Evolutionary conservation across 2,888 invertebrate species (phyloP), one percentile per base, ranked within the genome.

Genomic region (Tetramorium bicarinatum): DNA sequence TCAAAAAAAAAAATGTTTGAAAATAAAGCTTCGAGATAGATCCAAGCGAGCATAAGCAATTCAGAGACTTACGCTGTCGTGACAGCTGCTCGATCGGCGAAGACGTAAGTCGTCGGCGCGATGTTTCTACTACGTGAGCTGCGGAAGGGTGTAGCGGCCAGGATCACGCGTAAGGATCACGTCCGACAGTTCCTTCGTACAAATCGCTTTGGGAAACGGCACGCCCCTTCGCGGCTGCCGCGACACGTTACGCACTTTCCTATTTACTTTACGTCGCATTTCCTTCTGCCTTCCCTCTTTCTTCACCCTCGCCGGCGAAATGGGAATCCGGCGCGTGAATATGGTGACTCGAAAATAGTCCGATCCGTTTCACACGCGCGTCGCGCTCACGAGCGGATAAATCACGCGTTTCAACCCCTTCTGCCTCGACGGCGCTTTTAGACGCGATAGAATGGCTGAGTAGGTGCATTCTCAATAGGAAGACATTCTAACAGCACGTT

Each of bases 121-220:
- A 79, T 59, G 49, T 15, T 54, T 47, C 56, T 75, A 67, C 66
- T 82, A 44, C 87, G 83, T 83, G 85, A 69, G 85, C 64, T 47
- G 85, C 83, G 90, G 90, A 92, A 92, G 91, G 92, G 92, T 91
- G 86, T 61, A 47, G 59, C 87, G 74, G 59, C 38, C 88, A 89
- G 91, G 91, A 91, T 80, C 89, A 85, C 89, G 89, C 83, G 72
- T 89, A 91, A 93, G 93, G 93, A 94, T 94, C 94, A 94, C 94
- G 93, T 94, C 86, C 87, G 84, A 75, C 71, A 21, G n/a, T 83
- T 90, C 88, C 91, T 89, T 83, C 67, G 84, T 90, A 94, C 92
- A 94, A 94, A 94, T 94, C 92, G 92, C 91, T 94, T 92, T 87
- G 92, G 94, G 94, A 94, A 94, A 90, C 92, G 94, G 72, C 93